Base-by-base conservation (phyloP, 2,113 vertebrate genomes). In the Coptodon bakossiorum region DNA sequence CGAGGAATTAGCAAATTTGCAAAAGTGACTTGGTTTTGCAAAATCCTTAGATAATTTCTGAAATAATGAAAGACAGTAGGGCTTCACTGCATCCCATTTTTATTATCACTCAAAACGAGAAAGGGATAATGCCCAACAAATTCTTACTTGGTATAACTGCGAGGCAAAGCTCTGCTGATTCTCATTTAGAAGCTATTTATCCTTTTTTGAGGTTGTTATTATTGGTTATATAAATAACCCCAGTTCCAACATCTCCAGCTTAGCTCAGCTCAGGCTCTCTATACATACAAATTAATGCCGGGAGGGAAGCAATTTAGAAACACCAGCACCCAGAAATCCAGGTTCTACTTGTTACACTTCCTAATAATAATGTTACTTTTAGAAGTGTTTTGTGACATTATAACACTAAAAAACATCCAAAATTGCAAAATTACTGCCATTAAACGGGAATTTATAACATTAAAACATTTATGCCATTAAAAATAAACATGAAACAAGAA, bases 1-100 rank as follows among this genome's bases (percentile, higher is more conserved):
- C 34, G 82, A 85, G 89, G 89, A 93, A 90, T 91, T 56, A 87
- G 81, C 80, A 82, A 87, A 93, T 91, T 89, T 90, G 73, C 79
- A 89, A 90, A 93, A 92, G 66, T 36, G 81, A 83, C 90, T 85
- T 76, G 52, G 83, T 56, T 88, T 90, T 81, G 7, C 40, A 43
- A 81, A 88, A 83, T 80, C 86, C 53, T 81, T 5, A 4, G 82
- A 92, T 84, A 22, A 66, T 88, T 79, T 89, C 52, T 16, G 63
- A 81, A 85, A 91, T 90, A 91, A 88, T 86, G 79, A 45, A 57
- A 29, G 53, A 88, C 52, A 43, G 82, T 84, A 48, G 43, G 73
- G 66, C 81, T 88, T 59, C 31, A 5, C 82, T 14, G 80, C 50
- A 38, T 45, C 59, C 12, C 68, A 88, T 81, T 84, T 78, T 81